Conservation (phyloP, 2,113 vertebrate genomes). For the Neogobius melanostomus region DNA sequence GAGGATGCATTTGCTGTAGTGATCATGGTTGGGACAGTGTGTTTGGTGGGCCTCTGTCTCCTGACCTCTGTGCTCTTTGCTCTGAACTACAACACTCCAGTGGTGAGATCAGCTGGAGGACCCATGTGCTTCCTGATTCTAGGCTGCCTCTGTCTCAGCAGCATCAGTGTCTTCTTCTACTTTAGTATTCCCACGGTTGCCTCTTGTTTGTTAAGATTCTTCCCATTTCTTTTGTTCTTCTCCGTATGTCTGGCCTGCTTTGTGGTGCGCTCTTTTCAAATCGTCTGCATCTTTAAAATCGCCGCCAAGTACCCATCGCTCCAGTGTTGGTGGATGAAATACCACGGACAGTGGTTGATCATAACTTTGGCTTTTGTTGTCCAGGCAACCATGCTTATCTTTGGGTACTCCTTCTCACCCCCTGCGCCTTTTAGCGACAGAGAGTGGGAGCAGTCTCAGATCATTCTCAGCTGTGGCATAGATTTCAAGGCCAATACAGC, state of each 20-base stretch:
- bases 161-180: constrained; percentile 77
- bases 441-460: constrained; percentile 36
- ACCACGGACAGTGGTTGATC: constrained; percentile 74
- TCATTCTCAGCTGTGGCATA: constrained; percentile 73
- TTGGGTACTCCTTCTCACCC: constrained; percentile 33
- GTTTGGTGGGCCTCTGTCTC: constrained; percentile 60
- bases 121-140: constrained; percentile 85
- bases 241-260: constrained; percentile 81
- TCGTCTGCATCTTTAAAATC: constrained; percentile 87
- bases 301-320: constrained; percentile 72
- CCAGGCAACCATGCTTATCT: constrained; percentile 65
- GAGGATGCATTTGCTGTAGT: constrained; percentile 60
- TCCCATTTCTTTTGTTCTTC: constrained; percentile 75
- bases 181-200: constrained; percentile 72
- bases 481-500: fast-evolving
- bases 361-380: constrained; percentile 52
- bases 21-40: constrained; percentile 49
- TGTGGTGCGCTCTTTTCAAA: constrained; percentile 83
- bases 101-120: constrained; percentile 85
- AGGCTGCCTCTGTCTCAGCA: constrained; percentile 69
- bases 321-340: constrained; percentile 77
- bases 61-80: constrained; percentile 73
- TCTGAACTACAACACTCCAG: constrained; percentile 75
- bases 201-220: constrained; percentile 70
- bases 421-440: constrained; percentile 68